phyloP scores from a whole-genome alignment of 2,888 invertebrate species.

The Drosophila paramelanica region DNA sequence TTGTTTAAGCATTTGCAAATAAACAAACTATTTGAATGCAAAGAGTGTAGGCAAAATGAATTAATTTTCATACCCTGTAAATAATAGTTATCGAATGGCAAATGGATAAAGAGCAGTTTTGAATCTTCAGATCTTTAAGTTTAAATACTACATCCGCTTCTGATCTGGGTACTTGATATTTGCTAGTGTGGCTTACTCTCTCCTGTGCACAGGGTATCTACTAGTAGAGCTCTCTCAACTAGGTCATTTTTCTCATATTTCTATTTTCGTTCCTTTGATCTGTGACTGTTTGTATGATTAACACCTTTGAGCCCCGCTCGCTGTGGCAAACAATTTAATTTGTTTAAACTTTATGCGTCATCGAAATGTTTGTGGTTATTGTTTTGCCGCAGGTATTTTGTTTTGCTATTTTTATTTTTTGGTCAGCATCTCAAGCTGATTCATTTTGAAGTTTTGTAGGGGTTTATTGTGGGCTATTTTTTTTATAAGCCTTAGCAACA shows the following conservation, averaged over 20 bases:
- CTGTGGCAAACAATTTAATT: conserved; percentile 30
- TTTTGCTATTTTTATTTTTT: conserved; percentile 10
- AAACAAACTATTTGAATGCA: conserved; percentile 29
- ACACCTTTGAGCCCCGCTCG: conserved; percentile 41
- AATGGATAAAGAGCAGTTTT: too few relatives aligned
- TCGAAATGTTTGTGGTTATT: not conserved
- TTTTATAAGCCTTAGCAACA: conserved; percentile 9
- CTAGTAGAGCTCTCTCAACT: not conserved
- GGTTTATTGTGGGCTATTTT: conserved; percentile 1
- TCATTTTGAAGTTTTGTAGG: conserved; percentile 23
- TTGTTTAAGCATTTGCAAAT: conserved; percentile 13
- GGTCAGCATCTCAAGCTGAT: conserved; percentile 48
- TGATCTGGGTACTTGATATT: not conserved
- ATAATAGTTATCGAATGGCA: too few relatives aligned
- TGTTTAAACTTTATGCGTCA: conserved; percentile 53
- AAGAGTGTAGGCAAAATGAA: conserved; percentile 8
- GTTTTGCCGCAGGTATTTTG: not conserved
- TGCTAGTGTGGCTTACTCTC: not conserved
- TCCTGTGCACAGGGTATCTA: not conserved
- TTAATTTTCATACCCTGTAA: not conserved
- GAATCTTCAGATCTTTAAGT: too few relatives aligned
- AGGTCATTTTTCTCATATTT: not conserved
- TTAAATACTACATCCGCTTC: too few relatives aligned
- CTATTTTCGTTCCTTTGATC: not conserved
- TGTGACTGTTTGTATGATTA: conserved; percentile 42